Evolutionary conservation across 2,888 invertebrate species (phyloP), one percentile per base, ranked within the genome.

Genomic region (Diarsia rubi): DNA sequence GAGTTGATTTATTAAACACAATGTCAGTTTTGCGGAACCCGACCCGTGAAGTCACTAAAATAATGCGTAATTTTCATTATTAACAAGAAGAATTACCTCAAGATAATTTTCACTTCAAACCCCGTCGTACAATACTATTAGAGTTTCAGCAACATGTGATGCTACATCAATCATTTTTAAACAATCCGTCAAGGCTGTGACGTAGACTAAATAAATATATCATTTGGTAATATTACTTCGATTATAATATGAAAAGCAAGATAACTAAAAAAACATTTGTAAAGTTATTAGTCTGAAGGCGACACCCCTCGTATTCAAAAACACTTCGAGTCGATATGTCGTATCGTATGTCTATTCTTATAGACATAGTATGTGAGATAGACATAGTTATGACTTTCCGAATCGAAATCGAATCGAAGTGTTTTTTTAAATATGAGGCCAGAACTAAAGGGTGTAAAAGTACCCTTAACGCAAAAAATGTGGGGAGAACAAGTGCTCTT

Each of bases 141-240:
- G 5, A 24, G 27, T 60, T 54, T 65, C 44, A 60, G 37, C 6
- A 57, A 73, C 5, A 59, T 31, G 5, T 57, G 57, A 37, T 44
- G 71, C 73, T 45, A 24, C 47, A 73, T 62, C 47, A 79, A 69
- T 73, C 1, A 60, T 63, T 37, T 65, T 37, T 12, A n/a, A 64
- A 47, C 9, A 59, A 27, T 65, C 12, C 2, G 24, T 59, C 27
- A 67, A 69, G 14, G 49, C 45, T 82, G 49, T 69, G 69, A 68
- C 47, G 49, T 47, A 54, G 24, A 24, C 24, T 37, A 37, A 5
- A 37, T 37, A 31, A n/a, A n/a, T n/a, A 3, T 37, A 37, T 3
- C 5, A 37, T 6, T 37, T 73, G 24, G 19, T 6, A 42, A 49
- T 59, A 73, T 44, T 24, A 73, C 21, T 49, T 31, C 5, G 4